A percentile compares a stretch with the other conserved stretches of the same genome.
Conservation (phyloP, 1,140 invertebrate genomes). For the Hylaeus volcanicus region DNA sequence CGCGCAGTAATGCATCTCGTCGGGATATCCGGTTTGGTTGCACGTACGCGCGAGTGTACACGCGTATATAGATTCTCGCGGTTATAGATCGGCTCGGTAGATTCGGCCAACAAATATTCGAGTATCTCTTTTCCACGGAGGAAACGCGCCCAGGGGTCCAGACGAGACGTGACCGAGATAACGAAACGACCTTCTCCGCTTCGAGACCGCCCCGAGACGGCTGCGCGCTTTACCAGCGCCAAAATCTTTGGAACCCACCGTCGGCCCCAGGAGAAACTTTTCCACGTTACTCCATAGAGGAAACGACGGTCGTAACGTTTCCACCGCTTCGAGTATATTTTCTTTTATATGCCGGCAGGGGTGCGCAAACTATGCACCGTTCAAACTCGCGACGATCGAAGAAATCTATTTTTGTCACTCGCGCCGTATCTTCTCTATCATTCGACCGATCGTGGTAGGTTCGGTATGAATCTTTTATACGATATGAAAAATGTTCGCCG, state of each 20-base stretch:
- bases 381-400: too few species aligned
- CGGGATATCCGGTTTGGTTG: not conserved
- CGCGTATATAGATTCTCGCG: slow-evolving; percentile 46
- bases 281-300: not conserved
- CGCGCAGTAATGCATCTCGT: slow-evolving; percentile 8
- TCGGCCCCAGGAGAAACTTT: slow-evolving; percentile 16
- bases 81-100: slow-evolving; percentile 56
- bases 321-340: slow-evolving; percentile 45
- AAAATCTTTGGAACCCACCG: slow-evolving; percentile 41
- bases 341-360: slow-evolving; percentile 29
- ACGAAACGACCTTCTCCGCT: slow-evolving; percentile 49
- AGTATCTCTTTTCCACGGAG: slow-evolving; percentile 62
- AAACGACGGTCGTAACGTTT: slow-evolving; percentile 31
- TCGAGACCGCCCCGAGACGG: slow-evolving; percentile 10
- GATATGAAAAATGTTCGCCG: too few species aligned
- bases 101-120: slow-evolving; percentile 61
- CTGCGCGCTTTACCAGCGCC: slow-evolving; percentile 45
- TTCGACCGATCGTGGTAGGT: too few species aligned
- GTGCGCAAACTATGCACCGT: too few species aligned
- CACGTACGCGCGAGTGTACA: slow-evolving; percentile 21
- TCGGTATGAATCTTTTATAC: too few species aligned
- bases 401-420: too few species aligned
- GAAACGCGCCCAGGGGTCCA: slow-evolving; percentile 54
- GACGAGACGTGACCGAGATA: slow-evolving; percentile 64
- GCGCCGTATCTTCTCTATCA: too few species aligned